Conservation (phyloP, 2,797 vertebrate species). For the Balearica regulorum region DNA sequence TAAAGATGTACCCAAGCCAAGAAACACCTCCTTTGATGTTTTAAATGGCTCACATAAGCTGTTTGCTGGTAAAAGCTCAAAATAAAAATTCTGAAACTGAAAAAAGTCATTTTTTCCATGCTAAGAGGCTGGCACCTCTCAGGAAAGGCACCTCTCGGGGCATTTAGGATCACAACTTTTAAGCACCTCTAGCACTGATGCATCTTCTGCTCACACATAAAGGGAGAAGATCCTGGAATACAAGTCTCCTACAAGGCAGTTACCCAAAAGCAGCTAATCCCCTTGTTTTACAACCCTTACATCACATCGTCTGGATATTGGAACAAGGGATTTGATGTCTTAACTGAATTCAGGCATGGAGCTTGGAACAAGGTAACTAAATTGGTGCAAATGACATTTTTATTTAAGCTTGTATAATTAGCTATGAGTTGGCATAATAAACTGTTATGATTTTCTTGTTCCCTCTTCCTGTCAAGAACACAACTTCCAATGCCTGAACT, state of each 20-base stretch:
- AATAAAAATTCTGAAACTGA: neutral
- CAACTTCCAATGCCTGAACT: neutral
- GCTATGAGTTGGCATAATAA: neutral
- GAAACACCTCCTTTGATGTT: slow-evolving; percentile 59
- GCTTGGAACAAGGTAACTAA: neutral
- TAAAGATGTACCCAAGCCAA: slow-evolving; percentile 44
- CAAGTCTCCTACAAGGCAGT: neutral
- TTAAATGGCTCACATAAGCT: slow-evolving; percentile 11
- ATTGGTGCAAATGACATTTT: neutral
- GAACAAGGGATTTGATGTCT: neutral
- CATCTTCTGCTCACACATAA: neutral
- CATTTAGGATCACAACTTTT: neutral
- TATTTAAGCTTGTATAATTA: neutral
- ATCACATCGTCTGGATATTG: fast-evolving
- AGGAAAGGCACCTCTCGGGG: neutral
- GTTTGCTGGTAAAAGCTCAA: neutral
- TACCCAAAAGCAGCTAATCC: neutral
- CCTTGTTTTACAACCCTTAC: neutral
- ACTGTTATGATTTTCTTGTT: neutral
- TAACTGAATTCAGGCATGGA: neutral
- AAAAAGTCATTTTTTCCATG: neutral
- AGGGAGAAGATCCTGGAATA: neutral
- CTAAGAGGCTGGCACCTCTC: neutral
- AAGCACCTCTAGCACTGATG: neutral
- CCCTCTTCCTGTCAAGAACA: neutral